Evolutionary conservation across 2,113 vertebrate species (phyloP).

Genomic region (Aegypius monachus): DNA sequence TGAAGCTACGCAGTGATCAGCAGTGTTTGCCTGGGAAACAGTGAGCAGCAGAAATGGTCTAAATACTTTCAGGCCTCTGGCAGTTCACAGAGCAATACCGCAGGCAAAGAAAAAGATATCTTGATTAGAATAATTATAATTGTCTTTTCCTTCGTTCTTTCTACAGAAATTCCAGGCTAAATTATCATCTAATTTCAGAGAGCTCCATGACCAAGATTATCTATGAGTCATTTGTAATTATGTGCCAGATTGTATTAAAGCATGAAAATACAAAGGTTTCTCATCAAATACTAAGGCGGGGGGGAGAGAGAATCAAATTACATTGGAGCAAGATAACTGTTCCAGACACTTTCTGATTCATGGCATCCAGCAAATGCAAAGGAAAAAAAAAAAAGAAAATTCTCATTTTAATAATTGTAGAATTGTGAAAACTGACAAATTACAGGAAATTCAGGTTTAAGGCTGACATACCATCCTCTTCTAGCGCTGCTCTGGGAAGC

Average conservation of each 20-base stretch:
- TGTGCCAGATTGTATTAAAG: conserved; percentile 75
- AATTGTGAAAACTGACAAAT: conserved; percentile 36
- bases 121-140: conserved; percentile 77
- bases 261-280: conserved; percentile 72
- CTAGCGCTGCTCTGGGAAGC: background rate
- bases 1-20: background rate
- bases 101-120: conserved; percentile 67
- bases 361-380: conserved; percentile 33
- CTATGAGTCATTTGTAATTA: conserved; percentile 75
- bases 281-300: conserved; percentile 59
- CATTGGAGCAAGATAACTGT: conserved; percentile 55
- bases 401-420: conserved; percentile 6
- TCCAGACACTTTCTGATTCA: conserved; percentile 52
- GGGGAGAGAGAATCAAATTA: conserved; percentile 59
- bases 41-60: conserved; percentile 32
- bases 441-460: conserved; percentile 30
- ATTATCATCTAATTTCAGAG: conserved; percentile 76
- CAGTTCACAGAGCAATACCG: conserved; percentile 53
- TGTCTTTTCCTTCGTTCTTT: conserved; percentile 68
- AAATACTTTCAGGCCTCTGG: conserved; percentile 59
- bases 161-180: conserved; percentile 69
- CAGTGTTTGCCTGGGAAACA: conserved; percentile 30
- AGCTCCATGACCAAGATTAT: conserved; percentile 73
- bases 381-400: background rate
- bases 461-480: background rate